Percentiles rank a stretch among this genome's conserved stretches.
phyloP scores from a whole-genome alignment of 2,888 invertebrate species.

The Acrobasis consociella region DNA sequence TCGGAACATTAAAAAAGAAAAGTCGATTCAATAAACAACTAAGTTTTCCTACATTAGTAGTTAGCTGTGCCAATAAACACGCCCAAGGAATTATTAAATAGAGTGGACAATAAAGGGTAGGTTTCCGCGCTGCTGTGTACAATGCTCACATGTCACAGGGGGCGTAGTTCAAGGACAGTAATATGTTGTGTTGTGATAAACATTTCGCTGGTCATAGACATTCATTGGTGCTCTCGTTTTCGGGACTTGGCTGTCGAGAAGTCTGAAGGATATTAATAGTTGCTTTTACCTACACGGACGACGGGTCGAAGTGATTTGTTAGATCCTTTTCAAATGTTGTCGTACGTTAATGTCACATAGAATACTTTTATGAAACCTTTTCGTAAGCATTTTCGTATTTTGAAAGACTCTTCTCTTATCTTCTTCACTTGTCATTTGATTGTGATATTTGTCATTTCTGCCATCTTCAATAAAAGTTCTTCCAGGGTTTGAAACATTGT shows the following conservation, averaged over 20 bases:
- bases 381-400: too few species aligned
- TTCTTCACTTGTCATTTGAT: too few species aligned
- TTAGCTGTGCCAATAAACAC: slow-evolving; percentile 1
- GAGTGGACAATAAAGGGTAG: slow-evolving; percentile 7
- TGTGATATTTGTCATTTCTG: too few species aligned
- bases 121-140: background rate
- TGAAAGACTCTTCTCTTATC: too few species aligned
- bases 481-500: too few species aligned
- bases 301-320: too few species aligned
- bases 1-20: too few species aligned
- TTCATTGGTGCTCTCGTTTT: background rate
- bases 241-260: background rate
- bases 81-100: slow-evolving; percentile 1
- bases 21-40: background rate
- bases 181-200: background rate
- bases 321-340: too few species aligned
- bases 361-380: too few species aligned
- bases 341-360: too few species aligned
- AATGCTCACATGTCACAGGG: slow-evolving; percentile 1
- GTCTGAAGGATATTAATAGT: background rate
- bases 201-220: background rate
- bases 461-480: too few species aligned
- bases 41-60: background rate
- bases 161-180: slow-evolving; percentile 11
- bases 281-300: background rate